Conservation (phyloP, 2,888 invertebrate genomes). For the Elmis aenea region DNA sequence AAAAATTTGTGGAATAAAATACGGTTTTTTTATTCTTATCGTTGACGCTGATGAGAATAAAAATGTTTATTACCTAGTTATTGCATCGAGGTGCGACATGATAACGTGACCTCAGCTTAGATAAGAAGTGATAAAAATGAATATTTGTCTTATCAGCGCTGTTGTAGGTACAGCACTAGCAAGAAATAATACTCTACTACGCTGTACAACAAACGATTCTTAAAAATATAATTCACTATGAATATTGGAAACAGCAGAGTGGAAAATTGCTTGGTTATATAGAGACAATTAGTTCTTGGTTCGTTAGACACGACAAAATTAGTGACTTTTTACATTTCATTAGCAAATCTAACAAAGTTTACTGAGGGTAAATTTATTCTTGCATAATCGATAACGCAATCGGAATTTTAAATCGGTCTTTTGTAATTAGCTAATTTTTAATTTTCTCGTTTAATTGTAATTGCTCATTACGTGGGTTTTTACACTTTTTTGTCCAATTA, state of each 20-base stretch:
- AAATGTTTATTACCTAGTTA: too few relatives aligned
- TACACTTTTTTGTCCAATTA: conserved; percentile 8
- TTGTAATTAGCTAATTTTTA: conserved; percentile 27
- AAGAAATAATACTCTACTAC: too few relatives aligned
- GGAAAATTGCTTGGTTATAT: conserved; percentile 24
- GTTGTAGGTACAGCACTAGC: too few relatives aligned
- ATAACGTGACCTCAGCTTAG: too few relatives aligned
- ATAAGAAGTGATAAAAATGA: conserved; percentile 10
- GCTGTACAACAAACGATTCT: too few relatives aligned
- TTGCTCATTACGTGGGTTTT: conserved; percentile 11
- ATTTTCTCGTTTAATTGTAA: conserved; percentile 21
- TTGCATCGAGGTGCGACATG: too few relatives aligned
- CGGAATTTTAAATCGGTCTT: conserved; percentile 27
- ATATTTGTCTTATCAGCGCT: conserved; percentile 10
- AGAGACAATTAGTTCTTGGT: conserved; percentile 26
- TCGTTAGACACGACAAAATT: conserved; percentile 29
- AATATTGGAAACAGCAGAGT: too few relatives aligned
- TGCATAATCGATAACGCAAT: conserved; percentile 27
- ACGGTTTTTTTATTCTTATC: too few relatives aligned
- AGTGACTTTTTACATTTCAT: conserved; percentile 31
- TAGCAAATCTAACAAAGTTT: conserved; percentile 30
- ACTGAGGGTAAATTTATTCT: conserved; percentile 23
- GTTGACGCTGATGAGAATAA: too few relatives aligned
- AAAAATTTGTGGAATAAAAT: too few relatives aligned
- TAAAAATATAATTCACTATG: too few relatives aligned